Evolutionary conservation across 2,797 vertebrate species (phyloP).

Genomic region (Poeciliopsis infans): DNA sequence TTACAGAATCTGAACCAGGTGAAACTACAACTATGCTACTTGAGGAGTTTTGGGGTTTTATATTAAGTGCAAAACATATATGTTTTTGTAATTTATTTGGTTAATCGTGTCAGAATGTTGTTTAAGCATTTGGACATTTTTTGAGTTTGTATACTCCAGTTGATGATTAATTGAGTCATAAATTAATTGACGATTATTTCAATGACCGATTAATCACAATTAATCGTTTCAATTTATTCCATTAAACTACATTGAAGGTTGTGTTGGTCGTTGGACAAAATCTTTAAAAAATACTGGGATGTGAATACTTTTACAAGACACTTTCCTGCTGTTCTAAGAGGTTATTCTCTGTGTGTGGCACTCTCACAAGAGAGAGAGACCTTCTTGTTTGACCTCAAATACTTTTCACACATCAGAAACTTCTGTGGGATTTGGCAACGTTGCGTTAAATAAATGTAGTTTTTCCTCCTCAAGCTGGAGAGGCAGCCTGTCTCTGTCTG

Average conservation of each 20-base stretch:
- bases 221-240: neutral
- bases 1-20: no score
- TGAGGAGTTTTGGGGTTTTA: no score
- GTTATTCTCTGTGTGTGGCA: neutral
- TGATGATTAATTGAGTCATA: no score
- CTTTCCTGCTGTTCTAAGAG: neutral
- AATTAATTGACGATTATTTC: no score
- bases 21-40: no score
- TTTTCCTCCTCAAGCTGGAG: neutral
- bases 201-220: no score
- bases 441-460: neutral
- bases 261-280: neutral
- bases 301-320: neutral
- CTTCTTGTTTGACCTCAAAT: neutral
- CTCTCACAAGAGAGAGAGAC: neutral
- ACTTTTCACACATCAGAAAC: neutral
- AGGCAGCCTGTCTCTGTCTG: neutral
- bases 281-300: no score
- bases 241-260: neutral
- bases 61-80: no score
- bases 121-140: no score
- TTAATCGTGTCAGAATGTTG: no score
- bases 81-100: no score
- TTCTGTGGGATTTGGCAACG: neutral
- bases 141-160: no score